Evolutionary conservation across 2,797 vertebrate genomes (phyloP), one percentile per base, ranked within the genome.

Genomic region (Benthosema pterotum): DNA sequence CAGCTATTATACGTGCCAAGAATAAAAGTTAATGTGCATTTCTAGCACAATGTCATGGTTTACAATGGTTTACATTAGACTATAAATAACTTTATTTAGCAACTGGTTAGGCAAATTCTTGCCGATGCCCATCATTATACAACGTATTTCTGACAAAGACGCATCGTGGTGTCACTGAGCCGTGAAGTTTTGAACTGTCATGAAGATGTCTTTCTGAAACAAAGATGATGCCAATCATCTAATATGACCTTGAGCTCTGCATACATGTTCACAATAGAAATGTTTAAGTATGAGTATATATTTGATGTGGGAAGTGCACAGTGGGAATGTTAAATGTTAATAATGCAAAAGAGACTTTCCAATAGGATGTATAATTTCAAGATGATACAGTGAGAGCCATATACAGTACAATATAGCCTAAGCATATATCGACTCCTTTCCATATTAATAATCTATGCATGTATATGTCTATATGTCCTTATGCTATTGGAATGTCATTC

Each of bases 361-460:
- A 7, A 38, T 8, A 9, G 32, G 32, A 38, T 2, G 8, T 38
- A 38, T 38, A 38, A 38, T 38, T 9, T 9, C 32, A 7, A 9
- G 8, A 1, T 0, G 32, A 38, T 32, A 53, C 49, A 49, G 54
- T 3, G 13, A 47, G 16, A 17, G 42, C 16, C 50, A 8, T 22
- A 16, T 47, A 62, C 1, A 51, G 49, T 43, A 51, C n/a, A n/a
- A n/a, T n/a, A n/a, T n/a, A n/a, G n/a, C n/a, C n/a, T 61, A 15
- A 65, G 28, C 46, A 28, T 17, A 38, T 11, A 14, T 45, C 64
- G 50, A 67, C 69, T 57, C 66, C 69, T 15, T 58, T 52, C 25
- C 54, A 49, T 48, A 67, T 78, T 73, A 70, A 77, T 75, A 78
- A 70, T 76, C 19, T 54, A 85, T 69, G 55, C 7, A 60, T 53